Evolutionary conservation across 2,797 vertebrate species (phyloP).

Genomic region (Pachyuromys duprasi): DNA sequence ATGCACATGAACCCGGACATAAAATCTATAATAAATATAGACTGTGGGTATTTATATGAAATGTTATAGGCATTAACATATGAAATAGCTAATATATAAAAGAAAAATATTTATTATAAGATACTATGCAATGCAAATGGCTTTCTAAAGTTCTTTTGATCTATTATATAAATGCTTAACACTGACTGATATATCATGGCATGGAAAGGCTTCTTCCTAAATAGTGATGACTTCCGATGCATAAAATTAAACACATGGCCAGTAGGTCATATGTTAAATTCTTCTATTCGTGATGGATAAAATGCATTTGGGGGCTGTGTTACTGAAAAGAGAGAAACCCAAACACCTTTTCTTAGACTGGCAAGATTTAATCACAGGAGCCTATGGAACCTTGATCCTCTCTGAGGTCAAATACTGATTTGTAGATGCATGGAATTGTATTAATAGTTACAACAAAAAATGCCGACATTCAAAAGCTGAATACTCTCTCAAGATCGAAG

Average conservation of each 20-base stretch:
- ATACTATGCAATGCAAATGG: not conserved
- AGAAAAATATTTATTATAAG: slow-evolving; percentile 43
- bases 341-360: not conserved
- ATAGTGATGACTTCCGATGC: not conserved
- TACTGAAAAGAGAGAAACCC: slow-evolving; percentile 8
- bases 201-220: not conserved
- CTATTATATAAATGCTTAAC: slow-evolving; percentile 13
- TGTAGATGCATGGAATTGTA: not conserved
- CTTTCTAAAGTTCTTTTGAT: slow-evolving; percentile 14
- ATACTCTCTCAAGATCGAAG: not conserved
- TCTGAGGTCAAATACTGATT: not conserved
- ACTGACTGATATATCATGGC: not conserved
- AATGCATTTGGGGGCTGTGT: not conserved
- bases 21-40: not conserved
- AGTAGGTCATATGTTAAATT: not conserved
- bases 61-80: not conserved
- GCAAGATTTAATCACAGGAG: not conserved
- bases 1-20: slow-evolving; percentile 3
- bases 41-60: not conserved
- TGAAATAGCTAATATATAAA: not conserved
- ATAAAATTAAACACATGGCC: not conserved
- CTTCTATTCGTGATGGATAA: not conserved
- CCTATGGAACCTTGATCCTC: not conserved
- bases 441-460: not conserved
- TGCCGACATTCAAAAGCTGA: slow-evolving; percentile 16